These are phyloP conservation scores for Frankliniella fusca DNA, from an alignment of 2,888 invertebrate genomes.

Conservation along the genomic window DNA sequence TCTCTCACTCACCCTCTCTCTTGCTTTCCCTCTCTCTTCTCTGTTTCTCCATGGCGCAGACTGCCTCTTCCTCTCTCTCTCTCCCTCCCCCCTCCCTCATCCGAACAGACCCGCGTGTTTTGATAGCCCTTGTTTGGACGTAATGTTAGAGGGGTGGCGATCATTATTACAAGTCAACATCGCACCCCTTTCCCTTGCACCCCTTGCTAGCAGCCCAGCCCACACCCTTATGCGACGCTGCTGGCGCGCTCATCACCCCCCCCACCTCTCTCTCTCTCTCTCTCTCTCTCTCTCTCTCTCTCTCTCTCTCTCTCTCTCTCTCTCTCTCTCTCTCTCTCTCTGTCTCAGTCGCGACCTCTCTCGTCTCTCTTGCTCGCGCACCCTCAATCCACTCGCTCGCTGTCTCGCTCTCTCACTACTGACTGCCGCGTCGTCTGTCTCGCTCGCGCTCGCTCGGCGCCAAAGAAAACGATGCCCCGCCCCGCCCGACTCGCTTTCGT, in stretches of 20 bases:
- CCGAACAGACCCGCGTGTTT: not conserved
- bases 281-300: too few relatives aligned
- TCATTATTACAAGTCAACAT: slow-evolving; percentile 23
- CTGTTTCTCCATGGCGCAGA: not conserved
- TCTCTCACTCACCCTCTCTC: too few relatives aligned
- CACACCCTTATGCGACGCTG: not conserved
- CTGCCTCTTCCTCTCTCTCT: not conserved
- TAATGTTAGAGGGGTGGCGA: slow-evolving; percentile 10
- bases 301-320: too few relatives aligned
- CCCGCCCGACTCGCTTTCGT: not conserved
- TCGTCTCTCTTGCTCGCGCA: not conserved
- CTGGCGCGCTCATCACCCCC: not conserved
- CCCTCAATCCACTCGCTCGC: not conserved
- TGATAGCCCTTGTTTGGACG: slow-evolving; percentile 24
- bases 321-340: not conserved
- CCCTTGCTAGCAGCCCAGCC: too few relatives aligned
- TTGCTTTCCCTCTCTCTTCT: not conserved
- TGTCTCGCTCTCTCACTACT: not conserved
- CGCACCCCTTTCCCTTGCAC: not conserved
- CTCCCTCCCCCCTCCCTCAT: too few relatives aligned
- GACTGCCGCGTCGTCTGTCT: not conserved
- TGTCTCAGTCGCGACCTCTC: not conserved
- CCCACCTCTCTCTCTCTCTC: too few relatives aligned
- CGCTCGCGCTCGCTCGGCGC: not conserved
- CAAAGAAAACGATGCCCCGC: not conserved